phyloP scores from a whole-genome alignment of 2,797 vertebrate genomes.

The Semotilus atromaculatus region DNA sequence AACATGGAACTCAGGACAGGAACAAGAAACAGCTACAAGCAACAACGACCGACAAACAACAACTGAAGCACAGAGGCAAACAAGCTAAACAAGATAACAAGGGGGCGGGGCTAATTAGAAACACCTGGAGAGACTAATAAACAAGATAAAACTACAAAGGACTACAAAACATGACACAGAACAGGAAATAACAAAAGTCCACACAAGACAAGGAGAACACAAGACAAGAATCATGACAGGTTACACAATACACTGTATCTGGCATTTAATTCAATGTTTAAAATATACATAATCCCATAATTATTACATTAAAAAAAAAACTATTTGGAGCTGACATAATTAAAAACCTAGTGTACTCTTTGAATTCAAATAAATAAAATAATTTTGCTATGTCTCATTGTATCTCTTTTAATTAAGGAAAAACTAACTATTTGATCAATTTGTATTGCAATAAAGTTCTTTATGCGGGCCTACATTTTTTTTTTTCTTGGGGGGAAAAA shows the following conservation, averaged over 20 bases:
- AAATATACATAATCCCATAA: background rate
- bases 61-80: no score
- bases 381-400: background rate
- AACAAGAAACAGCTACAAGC: no score
- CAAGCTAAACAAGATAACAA: no score
- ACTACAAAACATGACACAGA: no score
- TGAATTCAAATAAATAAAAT: background rate
- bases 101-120: no score
- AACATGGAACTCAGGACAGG: no score
- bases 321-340: background rate
- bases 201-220: no score
- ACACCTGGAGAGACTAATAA: no score
- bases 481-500: background rate
- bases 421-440: background rate
- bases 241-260: background rate
- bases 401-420: background rate
- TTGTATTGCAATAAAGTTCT: background rate
- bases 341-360: background rate
- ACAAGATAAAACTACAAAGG: no score
- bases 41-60: no score
- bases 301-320: background rate
- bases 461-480: background rate
- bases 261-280: background rate
- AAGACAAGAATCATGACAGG: no score
- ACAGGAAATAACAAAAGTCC: no score